These are phyloP conservation scores for Ctenopoma multispine DNA, from an alignment of 2,797 vertebrate genomes.

Conservation along the genomic window DNA sequence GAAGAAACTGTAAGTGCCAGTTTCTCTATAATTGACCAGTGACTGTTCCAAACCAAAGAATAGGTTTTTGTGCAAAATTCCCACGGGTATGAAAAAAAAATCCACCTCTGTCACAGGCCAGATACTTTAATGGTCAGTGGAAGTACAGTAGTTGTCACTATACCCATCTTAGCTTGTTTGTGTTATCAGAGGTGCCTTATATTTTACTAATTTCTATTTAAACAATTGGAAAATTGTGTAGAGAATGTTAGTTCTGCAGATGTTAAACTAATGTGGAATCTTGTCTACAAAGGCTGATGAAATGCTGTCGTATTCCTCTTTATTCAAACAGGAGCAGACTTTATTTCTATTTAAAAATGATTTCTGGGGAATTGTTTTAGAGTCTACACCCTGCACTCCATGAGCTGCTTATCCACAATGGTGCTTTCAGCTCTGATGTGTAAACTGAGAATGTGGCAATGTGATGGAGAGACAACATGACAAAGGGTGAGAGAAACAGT, in stretches of 20 bases:
- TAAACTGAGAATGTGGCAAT: slow-evolving; percentile 42
- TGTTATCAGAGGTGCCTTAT: background rate
- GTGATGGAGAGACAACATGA: slow-evolving; percentile 41
- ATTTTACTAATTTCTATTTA: background rate
- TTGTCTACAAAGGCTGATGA: background rate
- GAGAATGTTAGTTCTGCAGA: background rate
- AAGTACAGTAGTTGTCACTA: background rate
- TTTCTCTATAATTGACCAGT: background rate
- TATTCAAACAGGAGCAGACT: background rate
- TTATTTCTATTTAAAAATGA: background rate
- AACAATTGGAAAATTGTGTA: background rate
- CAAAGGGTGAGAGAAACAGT: slow-evolving; percentile 37
- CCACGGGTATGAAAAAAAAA: background rate
- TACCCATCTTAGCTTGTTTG: background rate
- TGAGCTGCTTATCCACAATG: slow-evolving; percentile 5
- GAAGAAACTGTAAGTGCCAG: too few species aligned
- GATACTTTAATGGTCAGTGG: background rate
- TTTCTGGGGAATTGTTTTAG: background rate
- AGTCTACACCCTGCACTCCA: background rate
- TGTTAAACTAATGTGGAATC: too few species aligned
- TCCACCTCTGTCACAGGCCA: background rate
- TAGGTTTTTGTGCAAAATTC: background rate
- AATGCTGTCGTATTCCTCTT: background rate
- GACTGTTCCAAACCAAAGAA: background rate
- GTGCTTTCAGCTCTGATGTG: slow-evolving; percentile 23